These are phyloP conservation scores for Oscheius sp. DNA, from an alignment of 2,888 invertebrate species.

Conservation along the genomic window DNA sequence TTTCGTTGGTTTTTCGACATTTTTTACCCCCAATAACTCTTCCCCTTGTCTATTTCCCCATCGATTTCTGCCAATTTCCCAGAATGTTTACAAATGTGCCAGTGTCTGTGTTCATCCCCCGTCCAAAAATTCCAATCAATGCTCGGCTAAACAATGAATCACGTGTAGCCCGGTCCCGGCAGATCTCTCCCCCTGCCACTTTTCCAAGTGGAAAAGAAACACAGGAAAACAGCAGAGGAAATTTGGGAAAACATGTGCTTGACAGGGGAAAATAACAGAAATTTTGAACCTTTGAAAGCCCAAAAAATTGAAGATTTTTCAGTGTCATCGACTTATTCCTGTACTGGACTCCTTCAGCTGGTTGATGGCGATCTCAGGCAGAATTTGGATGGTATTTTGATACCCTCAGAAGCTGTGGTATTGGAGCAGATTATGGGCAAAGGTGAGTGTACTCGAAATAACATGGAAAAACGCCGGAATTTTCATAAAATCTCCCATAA, in stretches of 20 bases:
- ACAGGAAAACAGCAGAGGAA: too few species aligned
- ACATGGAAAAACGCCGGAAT: background rate
- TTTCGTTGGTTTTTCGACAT: too few species aligned
- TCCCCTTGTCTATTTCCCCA: too few species aligned
- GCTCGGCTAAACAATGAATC: slow-evolving; percentile 12
- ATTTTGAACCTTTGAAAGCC: background rate
- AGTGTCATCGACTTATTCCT: slow-evolving; percentile 58
- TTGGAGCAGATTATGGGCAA: slow-evolving; percentile 70
- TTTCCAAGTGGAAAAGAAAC: too few species aligned
- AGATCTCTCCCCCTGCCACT: too few species aligned
- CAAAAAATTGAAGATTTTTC: slow-evolving; percentile 42
- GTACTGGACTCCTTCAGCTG: slow-evolving; percentile 50
- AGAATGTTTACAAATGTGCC: too few species aligned
- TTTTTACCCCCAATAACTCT: too few species aligned
- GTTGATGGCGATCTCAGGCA: slow-evolving; percentile 54
- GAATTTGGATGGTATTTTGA: slow-evolving; percentile 54
- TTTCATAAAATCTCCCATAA: too few species aligned
- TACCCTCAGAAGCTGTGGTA: slow-evolving; percentile 64
- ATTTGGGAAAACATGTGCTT: too few species aligned
- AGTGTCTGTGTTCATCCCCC: too few species aligned
- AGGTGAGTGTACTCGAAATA: too few species aligned
- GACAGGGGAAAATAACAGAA: background rate
- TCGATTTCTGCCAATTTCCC: too few species aligned
- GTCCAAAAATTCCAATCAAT: background rate
- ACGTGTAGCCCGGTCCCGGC: background rate